Percentiles rank a stretch among this genome's conserved stretches.
Evolutionary conservation across 2,888 invertebrate species (phyloP).

Genomic region (Steromphala cineraria): DNA sequence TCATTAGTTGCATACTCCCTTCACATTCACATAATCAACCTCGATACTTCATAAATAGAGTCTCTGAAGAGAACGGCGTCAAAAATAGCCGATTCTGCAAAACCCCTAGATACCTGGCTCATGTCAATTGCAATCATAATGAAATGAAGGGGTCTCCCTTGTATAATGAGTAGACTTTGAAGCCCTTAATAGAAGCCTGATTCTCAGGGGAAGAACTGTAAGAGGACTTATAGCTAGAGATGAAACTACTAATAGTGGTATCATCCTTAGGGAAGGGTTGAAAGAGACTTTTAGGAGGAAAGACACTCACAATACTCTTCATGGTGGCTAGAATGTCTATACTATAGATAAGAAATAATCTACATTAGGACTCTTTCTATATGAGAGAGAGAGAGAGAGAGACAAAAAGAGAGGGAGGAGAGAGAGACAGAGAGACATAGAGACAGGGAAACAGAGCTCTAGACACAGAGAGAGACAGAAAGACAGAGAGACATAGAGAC

Average conservation of each 20-base stretch:
- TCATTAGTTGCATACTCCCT: no score
- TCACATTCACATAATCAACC: no score
- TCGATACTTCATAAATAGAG: no score
- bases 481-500: background rate
- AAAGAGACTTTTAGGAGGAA: conserved; percentile 1
- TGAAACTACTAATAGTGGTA: background rate
- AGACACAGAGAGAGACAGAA: no score
- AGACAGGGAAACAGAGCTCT: background rate
- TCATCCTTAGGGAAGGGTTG: background rate
- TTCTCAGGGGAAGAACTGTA: background rate
- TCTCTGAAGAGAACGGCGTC: no score
- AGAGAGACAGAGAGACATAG: background rate
- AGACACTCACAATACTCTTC: background rate
- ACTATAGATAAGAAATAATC: background rate
- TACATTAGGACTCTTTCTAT: no score
- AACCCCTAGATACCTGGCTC: no score
- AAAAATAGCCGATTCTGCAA: no score
- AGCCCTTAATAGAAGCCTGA: background rate
- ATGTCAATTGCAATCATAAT: no score
- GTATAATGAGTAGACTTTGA: background rate
- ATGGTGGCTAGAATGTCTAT: background rate
- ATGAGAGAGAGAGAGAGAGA: no score
- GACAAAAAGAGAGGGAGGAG: no score
- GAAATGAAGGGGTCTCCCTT: no score
- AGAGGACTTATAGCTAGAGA: background rate